Evolutionary conservation across 1,140 invertebrate species (phyloP).

Genomic region (Geopemphigus sp.): DNA sequence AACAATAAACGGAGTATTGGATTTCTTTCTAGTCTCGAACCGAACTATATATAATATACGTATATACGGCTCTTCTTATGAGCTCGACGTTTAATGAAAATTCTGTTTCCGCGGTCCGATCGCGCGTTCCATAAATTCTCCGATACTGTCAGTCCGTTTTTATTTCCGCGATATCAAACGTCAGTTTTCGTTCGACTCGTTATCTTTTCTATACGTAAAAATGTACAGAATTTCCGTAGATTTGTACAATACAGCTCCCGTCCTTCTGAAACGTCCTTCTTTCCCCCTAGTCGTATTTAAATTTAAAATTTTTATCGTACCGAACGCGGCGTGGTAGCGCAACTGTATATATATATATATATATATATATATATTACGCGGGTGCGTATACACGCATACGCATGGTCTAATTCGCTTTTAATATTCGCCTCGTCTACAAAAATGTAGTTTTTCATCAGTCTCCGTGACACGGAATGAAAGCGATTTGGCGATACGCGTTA

Average conservation of each 20-base stretch:
- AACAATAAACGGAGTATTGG: background rate
- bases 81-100: constrained; percentile 36
- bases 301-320: too few species aligned
- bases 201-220: background rate
- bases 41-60: background rate
- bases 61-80: background rate
- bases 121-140: constrained; percentile 4
- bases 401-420: background rate
- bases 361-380: too few species aligned
- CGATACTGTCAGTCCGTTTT: constrained; percentile 4
- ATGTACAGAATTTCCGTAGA: too few species aligned
- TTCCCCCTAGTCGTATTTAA: too few species aligned
- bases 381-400: background rate
- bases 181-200: constrained; percentile 38
- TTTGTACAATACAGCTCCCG: too few species aligned
- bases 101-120: constrained; percentile 7
- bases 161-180: constrained; percentile 1
- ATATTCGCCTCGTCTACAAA: background rate
- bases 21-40: background rate
- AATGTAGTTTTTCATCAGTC: background rate
- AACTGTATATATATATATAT: too few species aligned
- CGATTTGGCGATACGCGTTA: background rate
- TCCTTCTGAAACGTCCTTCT: too few species aligned
- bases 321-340: too few species aligned
- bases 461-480: background rate